These are phyloP conservation scores for Ips typographus DNA, from an alignment of 1,140 invertebrate genomes.

Conservation along the genomic window DNA sequence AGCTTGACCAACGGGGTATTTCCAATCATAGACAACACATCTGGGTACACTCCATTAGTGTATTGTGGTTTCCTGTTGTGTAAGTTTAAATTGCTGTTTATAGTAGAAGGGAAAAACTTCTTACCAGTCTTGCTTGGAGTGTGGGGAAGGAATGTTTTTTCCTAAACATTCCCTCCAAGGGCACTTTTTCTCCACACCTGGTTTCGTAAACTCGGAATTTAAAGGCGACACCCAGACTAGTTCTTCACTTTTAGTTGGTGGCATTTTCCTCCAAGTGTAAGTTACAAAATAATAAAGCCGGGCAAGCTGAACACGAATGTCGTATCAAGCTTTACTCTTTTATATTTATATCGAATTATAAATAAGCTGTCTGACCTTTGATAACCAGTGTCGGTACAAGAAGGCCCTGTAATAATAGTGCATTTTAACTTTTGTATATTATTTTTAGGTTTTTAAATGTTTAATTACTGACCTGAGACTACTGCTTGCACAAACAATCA, in stretches of 20 bases:
- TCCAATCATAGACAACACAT: slow-evolving; percentile 84
- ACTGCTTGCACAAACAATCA: no score
- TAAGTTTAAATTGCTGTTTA: neutral
- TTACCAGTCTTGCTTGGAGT: slow-evolving; percentile 27
- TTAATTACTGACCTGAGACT: no score
- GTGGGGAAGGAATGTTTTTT: slow-evolving; percentile 21
- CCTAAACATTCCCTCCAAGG: slow-evolving; percentile 18
- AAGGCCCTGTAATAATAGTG: no score
- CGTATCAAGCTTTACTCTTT: no score
- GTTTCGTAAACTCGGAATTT: slow-evolving; percentile 17
- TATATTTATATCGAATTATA: no score
- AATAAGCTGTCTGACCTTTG: no score
- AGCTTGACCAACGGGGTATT: slow-evolving; percentile 88
- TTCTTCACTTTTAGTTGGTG: slow-evolving; percentile 5
- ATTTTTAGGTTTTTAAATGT: no score
- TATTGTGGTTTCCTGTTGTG: slow-evolving; percentile 18
- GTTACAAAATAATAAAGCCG: no score
- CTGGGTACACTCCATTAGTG: slow-evolving; percentile 55
- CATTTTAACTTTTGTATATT: no score
- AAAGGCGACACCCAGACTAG: slow-evolving; percentile 24
- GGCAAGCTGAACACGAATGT: no score
- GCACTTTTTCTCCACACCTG: slow-evolving; percentile 23
- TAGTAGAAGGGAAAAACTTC: neutral
- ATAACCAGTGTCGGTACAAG: no score
- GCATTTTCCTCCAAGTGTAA: neutral